Evolutionary conservation across 2,888 invertebrate genomes (phyloP), one percentile per base, ranked within the genome.

Genomic region (Gibbula magus): DNA sequence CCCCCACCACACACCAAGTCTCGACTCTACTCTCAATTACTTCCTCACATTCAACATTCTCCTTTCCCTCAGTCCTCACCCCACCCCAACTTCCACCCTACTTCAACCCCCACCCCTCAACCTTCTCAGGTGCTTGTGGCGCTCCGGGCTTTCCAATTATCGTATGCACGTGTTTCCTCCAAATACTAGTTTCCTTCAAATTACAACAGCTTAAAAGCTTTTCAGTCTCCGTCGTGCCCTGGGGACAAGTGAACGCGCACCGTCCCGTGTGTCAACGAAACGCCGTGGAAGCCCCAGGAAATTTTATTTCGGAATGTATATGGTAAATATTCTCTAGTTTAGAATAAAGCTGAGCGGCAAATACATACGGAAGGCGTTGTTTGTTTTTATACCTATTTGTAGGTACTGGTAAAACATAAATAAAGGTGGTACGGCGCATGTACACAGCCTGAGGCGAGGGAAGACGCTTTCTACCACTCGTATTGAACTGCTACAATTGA

Each of bases 121-220:
- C 35, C 32, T 10, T 20, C 35, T 70, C 70, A 39, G 70, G 70
- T 70, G 70, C 35, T 10, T 35, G 32, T 39, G 35, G 35, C 20
- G 70, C 70, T 20, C 20, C 70, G 20, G 70, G 70, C 70, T 3
- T 8, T 35, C 32, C 70, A 70, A 70, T 70, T 70, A 70, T 70
- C 35, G 35, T 35, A 70, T 70, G 35, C 70, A 70, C 70, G 70
- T 70, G 70, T 70, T 70, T 35, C 39, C 70, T 70, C n/a, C 70
- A 70, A 70, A 70, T 70, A 70, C 35, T 32, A 35, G 39, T 70
- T 70, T 39, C 70, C 70, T 70, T 35, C 70, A 70, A 70, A 70
- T 70, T 32, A 70, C 70, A 70, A 35, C 70, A 70, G 70, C 61
- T 70, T 39, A 70, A 70, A 70, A 70, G 70, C 70, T 70, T 70